Evolutionary conservation across 2,888 invertebrate genomes (phyloP).

Genomic region (Watsonalla binaria): DNA sequence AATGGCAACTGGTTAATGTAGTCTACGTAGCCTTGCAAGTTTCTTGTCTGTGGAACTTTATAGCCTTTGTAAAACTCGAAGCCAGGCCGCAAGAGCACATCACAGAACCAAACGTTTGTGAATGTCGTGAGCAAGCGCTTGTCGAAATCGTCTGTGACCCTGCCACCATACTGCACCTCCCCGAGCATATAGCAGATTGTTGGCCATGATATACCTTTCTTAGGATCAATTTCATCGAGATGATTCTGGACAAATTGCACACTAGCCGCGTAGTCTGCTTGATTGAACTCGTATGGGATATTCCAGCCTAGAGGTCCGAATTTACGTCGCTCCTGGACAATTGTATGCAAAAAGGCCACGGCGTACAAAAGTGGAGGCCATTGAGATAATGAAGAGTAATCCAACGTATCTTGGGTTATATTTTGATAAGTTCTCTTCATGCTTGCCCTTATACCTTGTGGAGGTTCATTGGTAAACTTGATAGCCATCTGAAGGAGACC

Average conservation of each 20-base stretch:
- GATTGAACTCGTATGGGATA: slow-evolving; percentile 97
- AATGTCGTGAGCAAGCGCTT: slow-evolving; percentile 95
- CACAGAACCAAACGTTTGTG: slow-evolving; percentile 97
- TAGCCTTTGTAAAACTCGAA: slow-evolving; percentile 97
- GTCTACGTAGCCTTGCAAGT: slow-evolving; percentile 87
- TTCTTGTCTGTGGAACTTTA: slow-evolving; percentile 91
- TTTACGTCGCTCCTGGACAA: slow-evolving; percentile 96
- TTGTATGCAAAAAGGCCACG: slow-evolving; percentile 96
- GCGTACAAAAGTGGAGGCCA: slow-evolving; percentile 97
- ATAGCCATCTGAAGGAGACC: slow-evolving; percentile 93
- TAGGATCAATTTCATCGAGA: slow-evolving; percentile 97
- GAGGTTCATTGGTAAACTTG: slow-evolving; percentile 98
- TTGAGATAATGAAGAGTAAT: slow-evolving; percentile 93
- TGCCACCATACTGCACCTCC: slow-evolving; percentile 91
- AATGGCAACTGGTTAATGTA: slow-evolving; percentile 91
- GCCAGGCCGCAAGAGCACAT: slow-evolving; percentile 88
- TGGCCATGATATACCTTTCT: slow-evolving; percentile 98
- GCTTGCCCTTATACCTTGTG: slow-evolving; percentile 94
- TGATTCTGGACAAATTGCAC: slow-evolving; percentile 98
- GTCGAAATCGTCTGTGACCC: slow-evolving; percentile 98
- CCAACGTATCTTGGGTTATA: slow-evolving; percentile 93
- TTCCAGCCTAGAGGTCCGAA: slow-evolving; percentile 99
- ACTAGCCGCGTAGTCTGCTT: slow-evolving; percentile 96
- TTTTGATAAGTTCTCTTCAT: slow-evolving; percentile 95
- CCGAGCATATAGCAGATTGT: slow-evolving; percentile 98